Conservation (phyloP, 1,140 invertebrate species). For the Teleogryllus occipitalis region DNA sequence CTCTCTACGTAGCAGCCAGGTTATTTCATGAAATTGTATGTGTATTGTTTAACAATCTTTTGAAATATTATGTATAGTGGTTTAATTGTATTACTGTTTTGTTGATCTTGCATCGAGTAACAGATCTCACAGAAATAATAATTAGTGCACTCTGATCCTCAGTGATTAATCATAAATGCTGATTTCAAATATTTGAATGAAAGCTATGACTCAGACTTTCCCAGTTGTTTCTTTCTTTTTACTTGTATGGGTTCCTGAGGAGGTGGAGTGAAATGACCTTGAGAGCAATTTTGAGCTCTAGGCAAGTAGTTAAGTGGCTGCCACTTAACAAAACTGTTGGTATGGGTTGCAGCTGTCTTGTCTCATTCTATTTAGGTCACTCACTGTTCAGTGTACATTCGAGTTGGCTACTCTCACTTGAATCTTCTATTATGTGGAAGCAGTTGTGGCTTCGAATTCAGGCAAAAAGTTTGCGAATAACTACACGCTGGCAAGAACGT, state of each 20-base stretch:
- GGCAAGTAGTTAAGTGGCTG: background rate
- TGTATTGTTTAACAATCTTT: too few relatives aligned
- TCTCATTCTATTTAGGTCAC: background rate
- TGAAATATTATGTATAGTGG: too few relatives aligned
- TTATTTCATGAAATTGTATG: too few relatives aligned
- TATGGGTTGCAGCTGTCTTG: background rate
- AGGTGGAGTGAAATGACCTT: background rate
- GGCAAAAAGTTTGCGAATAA: slow-evolving; percentile 7
- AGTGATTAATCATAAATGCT: too few relatives aligned
- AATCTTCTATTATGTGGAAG: slow-evolving; percentile 13
- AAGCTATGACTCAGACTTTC: too few relatives aligned
- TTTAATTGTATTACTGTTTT: too few relatives aligned
- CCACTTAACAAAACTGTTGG: background rate
- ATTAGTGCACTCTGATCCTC: too few relatives aligned
- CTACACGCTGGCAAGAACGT: slow-evolving; percentile 17
- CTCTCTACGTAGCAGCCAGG: too few relatives aligned
- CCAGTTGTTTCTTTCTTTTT: too few relatives aligned
- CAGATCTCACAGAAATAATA: too few relatives aligned
- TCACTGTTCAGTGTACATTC: background rate
- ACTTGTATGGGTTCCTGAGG: background rate
- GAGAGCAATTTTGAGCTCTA: background rate
- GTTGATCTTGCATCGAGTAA: too few relatives aligned
- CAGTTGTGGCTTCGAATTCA: slow-evolving; percentile 13
- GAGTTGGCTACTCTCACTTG: background rate
- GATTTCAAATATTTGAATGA: too few relatives aligned